Percentiles rank a stretch among this genome's conserved stretches.
These are phyloP conservation scores for Bubo scandiacus DNA, from an alignment of 2,113 vertebrate species.

Conservation along the genomic window DNA sequence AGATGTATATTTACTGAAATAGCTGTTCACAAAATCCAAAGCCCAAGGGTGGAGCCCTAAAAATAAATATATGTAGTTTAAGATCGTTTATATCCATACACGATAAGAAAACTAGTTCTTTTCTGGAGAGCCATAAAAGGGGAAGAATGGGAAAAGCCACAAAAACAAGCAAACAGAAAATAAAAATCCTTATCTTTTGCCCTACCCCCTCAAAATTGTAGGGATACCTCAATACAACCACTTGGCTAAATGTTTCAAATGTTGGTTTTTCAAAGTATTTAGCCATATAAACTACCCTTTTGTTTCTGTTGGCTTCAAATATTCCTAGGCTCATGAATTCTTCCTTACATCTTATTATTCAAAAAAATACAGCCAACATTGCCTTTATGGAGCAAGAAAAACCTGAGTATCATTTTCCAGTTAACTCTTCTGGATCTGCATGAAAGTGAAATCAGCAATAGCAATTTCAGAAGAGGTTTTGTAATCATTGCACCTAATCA, in stretches of 20 bases:
- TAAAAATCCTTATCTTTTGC: background rate
- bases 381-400: conserved; percentile 16
- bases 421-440: background rate
- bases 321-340: conserved; percentile 11
- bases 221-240: background rate
- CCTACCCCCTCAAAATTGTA: background rate
- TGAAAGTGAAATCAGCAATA: background rate
- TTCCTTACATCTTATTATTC: background rate
- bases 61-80: conserved; percentile 53
- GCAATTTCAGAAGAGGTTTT: background rate
- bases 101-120: conserved; percentile 19
- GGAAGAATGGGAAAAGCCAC: conserved; percentile 28
- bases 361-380: conserved; percentile 13
- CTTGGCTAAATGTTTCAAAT: background rate
- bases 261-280: conserved; percentile 40
- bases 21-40: conserved; percentile 62
- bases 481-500: background rate
- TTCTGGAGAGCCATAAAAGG: conserved; percentile 21
- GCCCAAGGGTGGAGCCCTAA: conserved; percentile 63
- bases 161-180: conserved; percentile 20
- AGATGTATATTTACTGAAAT: conserved; percentile 71
- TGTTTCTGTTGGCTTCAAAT: conserved; percentile 44
- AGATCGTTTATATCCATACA: background rate
- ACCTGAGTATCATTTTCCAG: background rate
- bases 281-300: conserved; percentile 24